Conservation (phyloP, 2,888 invertebrate genomes). For the Tipula confusa region DNA sequence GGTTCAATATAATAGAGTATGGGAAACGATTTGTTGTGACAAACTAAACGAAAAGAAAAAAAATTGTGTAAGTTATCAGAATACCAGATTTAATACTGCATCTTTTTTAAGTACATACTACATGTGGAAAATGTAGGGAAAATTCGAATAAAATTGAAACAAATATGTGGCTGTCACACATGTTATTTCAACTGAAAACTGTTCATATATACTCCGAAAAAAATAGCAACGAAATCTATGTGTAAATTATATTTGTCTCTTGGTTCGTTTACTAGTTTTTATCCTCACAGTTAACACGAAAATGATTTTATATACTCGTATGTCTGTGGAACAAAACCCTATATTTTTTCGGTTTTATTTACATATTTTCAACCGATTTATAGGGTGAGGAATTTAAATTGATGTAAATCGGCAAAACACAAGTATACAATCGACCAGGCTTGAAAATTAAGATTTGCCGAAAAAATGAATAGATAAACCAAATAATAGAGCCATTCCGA, state of each 20-base stretch:
- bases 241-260: conserved; percentile 4
- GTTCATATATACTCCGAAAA: not conserved
- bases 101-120: not conserved
- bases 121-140: not conserved
- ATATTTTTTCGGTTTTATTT: not conserved
- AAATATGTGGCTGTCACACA: not conserved
- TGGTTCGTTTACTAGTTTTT: not conserved
- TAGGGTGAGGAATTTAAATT: no score
- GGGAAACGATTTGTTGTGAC: not conserved
- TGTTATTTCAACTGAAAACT: not conserved
- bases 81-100: not conserved
- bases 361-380: not conserved
- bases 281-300: not conserved
- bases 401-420: no score
- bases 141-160: not conserved
- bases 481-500: no score
- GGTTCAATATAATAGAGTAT: not conserved
- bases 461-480: no score
- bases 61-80: not conserved
- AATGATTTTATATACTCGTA: not conserved
- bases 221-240: not conserved
- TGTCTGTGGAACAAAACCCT: not conserved
- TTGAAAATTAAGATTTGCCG: no score
- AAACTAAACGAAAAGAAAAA: not conserved
- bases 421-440: no score